Evolutionary conservation across 2,113 vertebrate species (phyloP).

Genomic region (Thryonomys swinderianus): DNA sequence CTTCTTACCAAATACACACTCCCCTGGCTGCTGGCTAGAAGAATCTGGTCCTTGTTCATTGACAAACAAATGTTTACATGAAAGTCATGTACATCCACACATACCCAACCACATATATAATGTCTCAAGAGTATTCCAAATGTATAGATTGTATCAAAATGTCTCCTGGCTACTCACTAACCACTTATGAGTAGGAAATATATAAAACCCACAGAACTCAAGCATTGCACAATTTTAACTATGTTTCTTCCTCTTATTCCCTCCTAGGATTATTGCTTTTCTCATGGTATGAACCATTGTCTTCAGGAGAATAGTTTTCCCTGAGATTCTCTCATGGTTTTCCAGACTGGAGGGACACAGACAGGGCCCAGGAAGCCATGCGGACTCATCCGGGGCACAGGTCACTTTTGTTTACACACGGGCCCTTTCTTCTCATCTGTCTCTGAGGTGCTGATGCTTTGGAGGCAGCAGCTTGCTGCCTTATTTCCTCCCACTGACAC

Average conservation of each 20-base stretch:
- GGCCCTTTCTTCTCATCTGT: constrained; percentile 51
- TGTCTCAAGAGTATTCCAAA: neutral
- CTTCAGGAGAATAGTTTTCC: neutral
- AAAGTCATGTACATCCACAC: neutral
- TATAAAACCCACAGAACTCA: neutral
- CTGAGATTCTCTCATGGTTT: neutral
- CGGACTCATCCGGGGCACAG: constrained; percentile 47
- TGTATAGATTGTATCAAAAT: neutral
- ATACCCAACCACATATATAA: neutral
- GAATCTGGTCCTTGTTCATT: neutral
- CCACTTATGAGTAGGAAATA: neutral
- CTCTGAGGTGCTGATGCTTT: constrained; percentile 61
- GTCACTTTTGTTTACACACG: constrained; percentile 65
- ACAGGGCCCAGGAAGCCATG: constrained; percentile 52
- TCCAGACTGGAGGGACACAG: neutral
- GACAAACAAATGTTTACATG: neutral
- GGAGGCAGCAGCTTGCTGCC: neutral
- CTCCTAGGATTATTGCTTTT: neutral
- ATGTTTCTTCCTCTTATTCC: neutral
- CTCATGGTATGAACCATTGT: neutral
- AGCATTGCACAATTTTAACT: neutral
- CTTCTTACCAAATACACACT: neutral
- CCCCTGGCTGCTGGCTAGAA: neutral
- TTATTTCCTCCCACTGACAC: constrained; percentile 65
- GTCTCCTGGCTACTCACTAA: neutral